These are phyloP conservation scores for Amyelois transitella DNA, from an alignment of 1,140 invertebrate species.

Conservation along the genomic window DNA sequence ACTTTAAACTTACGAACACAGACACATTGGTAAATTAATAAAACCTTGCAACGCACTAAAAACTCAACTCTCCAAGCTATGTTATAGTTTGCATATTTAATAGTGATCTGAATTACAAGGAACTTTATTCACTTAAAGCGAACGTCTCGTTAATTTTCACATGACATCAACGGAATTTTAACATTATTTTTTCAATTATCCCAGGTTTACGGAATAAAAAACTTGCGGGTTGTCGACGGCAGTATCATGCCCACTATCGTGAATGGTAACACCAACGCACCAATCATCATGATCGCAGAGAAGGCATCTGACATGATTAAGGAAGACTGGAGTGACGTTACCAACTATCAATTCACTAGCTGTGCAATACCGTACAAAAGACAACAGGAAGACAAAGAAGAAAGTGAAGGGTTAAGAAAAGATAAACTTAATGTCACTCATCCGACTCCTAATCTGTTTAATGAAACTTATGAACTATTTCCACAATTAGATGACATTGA, in stretches of 20 bases:
- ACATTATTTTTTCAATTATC: constrained; percentile 42
- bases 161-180: no score
- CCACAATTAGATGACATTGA: constrained; percentile 21
- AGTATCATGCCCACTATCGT: constrained; percentile 88
- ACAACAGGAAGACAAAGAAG: constrained; percentile 1
- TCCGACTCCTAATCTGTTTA: constrained; percentile 30
- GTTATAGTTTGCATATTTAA: no score
- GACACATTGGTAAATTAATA: no score
- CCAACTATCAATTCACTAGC: constrained; percentile 3
- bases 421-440: constrained; percentile 7
- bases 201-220: constrained; percentile 83
- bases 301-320: constrained; percentile 93
- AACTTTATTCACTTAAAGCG: no score
- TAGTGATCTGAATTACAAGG: no score
- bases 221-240: constrained; percentile 85
- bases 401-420: constrained; percentile 15
- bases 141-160: background rate
- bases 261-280: constrained; percentile 90
- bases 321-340: constrained; percentile 76
- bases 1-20: no score
- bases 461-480: constrained; percentile 44
- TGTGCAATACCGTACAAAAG: constrained; percentile 3
- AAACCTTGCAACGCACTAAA: no score
- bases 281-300: constrained; percentile 93
- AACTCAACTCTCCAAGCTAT: no score